Evolutionary conservation across 1,140 invertebrate genomes (phyloP).

Genomic region (Procambarus virginalis): DNA sequence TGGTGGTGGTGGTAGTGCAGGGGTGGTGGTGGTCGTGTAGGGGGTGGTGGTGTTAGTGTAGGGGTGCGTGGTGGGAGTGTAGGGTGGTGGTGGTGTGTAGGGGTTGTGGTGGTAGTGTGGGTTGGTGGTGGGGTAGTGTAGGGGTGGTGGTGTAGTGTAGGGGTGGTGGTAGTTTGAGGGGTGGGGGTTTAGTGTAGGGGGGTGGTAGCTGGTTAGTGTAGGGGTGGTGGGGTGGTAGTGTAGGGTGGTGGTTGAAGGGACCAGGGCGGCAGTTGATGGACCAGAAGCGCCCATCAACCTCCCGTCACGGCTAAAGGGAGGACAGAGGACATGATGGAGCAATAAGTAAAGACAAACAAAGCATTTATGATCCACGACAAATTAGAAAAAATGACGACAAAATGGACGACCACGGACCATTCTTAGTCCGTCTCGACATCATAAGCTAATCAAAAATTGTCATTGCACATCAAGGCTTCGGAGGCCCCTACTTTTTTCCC

Average conservation of each 20-base stretch:
- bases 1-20: no score
- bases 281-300: neutral
- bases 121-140: no score
- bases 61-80: no score
- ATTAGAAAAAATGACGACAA: conserved; percentile 65
- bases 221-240: no score
- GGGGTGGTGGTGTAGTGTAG: no score
- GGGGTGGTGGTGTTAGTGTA: no score
- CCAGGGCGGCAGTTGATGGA: neutral
- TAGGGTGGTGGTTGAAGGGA: neutral
- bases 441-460: conserved; percentile 67
- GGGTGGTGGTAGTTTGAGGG: no score
- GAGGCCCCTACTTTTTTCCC: conserved; percentile 34
- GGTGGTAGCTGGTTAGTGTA: no score
- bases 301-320: neutral
- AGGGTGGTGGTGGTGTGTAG: no score
- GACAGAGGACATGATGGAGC: conserved; percentile 20
- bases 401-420: conserved; percentile 64
- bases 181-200: no score
- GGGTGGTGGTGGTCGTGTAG: no score
- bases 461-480: conserved; percentile 57
- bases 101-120: no score
- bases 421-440: conserved; percentile 55
- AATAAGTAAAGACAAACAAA: conserved; percentile 45
- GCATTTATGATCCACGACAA: conserved; percentile 31